Percentiles rank a stretch among this genome's conserved stretches.
These are phyloP conservation scores for Ophioderma brevispina DNA, from an alignment of 35 echinoderm and acorn worm species.

Conservation along the genomic window DNA sequence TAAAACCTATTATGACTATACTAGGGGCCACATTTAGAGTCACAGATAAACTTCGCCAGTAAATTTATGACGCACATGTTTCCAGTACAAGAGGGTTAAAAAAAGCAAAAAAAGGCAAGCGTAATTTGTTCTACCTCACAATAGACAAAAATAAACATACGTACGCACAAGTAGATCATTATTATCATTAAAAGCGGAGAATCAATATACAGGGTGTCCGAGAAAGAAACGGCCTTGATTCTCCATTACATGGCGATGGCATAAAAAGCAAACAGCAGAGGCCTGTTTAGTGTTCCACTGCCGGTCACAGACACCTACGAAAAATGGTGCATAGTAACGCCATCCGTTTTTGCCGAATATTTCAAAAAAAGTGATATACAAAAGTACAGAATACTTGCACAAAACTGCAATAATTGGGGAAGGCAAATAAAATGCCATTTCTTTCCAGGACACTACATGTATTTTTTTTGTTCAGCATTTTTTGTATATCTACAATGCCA, in stretches of 20 bases:
- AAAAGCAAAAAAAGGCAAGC: not conserved
- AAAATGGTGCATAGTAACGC: no score
- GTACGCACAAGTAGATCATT: not conserved
- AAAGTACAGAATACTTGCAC: not conserved
- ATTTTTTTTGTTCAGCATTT: not conserved
- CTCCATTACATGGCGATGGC: no score
- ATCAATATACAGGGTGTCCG: not conserved
- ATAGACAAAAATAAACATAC: not conserved
- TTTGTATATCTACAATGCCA: not conserved
- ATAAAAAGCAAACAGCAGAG: no score
- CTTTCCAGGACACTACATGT: not conserved
- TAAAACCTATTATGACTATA: no score
- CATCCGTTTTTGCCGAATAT: not conserved
- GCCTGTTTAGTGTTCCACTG: no score
- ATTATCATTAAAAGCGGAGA: constrained; percentile 10
- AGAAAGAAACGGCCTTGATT: no score
- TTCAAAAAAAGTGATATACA: not conserved
- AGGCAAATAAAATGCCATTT: not conserved
- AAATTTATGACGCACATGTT: not conserved
- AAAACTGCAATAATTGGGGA: not conserved
- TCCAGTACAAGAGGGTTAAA: not conserved
- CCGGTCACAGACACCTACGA: no score
- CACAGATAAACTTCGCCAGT: no score
- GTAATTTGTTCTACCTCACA: not conserved
- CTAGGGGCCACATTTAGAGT: no score